Evolutionary conservation across 2,113 vertebrate genomes (phyloP).

Genomic region (Hippocampus zosterae): DNA sequence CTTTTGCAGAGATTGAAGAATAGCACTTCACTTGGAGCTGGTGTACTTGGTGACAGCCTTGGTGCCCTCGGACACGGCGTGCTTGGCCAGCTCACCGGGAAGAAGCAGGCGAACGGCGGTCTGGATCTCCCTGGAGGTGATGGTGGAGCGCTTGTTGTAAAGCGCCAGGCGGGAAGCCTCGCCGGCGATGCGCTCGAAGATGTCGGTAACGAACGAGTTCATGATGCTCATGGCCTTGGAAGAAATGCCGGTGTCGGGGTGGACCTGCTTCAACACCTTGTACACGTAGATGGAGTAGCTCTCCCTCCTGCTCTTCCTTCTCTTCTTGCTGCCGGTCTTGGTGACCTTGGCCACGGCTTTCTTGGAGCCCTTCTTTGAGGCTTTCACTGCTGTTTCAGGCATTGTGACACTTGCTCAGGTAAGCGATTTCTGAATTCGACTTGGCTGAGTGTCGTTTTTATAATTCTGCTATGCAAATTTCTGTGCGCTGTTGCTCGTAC

Average conservation of each 20-base stretch:
- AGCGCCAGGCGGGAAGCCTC: slow-evolving; percentile 61
- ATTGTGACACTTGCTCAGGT: background rate
- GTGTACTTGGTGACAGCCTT: slow-evolving; percentile 20
- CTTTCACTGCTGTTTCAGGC: background rate
- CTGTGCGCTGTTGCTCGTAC: background rate
- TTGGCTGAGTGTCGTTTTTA: background rate
- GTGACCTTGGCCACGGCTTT: background rate
- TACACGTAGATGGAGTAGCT: slow-evolving; percentile 75
- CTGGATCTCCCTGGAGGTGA: slow-evolving; percentile 79
- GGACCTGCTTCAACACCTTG: slow-evolving; percentile 79
- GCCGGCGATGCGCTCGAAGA: slow-evolving; percentile 61
- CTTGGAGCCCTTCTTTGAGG: background rate
- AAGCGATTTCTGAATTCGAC: no score
- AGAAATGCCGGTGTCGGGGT: slow-evolving; percentile 77
- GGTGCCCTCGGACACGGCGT: no score
- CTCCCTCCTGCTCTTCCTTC: slow-evolving; percentile 34
- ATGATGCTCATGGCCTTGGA: slow-evolving; percentile 73
- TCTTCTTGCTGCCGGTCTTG: slow-evolving; percentile 21
- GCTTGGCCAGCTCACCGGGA: no score
- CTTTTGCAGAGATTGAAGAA: background rate
- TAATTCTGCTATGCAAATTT: background rate
- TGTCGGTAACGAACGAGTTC: slow-evolving; percentile 65
- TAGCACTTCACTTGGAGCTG: background rate
- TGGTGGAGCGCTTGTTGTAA: slow-evolving; percentile 68
- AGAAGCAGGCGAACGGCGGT: slow-evolving; percentile 55